A percentile compares a stretch with the other conserved stretches of the same genome.
Conservation (phyloP, 2,888 invertebrate species). For the Dynastes hyllus region DNA sequence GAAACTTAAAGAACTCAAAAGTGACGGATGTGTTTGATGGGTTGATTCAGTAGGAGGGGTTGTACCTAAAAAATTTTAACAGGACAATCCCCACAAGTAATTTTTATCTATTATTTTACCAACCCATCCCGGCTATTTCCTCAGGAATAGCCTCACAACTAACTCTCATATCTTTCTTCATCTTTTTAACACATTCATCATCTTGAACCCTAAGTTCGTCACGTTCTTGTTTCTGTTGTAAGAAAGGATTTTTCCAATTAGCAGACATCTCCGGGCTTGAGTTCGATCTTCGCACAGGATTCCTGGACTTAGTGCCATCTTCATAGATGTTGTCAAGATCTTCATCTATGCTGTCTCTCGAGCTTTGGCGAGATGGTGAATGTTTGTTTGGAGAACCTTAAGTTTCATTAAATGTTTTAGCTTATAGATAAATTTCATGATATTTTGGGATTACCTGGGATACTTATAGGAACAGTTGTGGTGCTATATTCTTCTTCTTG, state of each 20-base stretch:
- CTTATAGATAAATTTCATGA: too few species aligned
- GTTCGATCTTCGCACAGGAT: slow-evolving; percentile 91
- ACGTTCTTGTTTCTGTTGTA: slow-evolving; percentile 65
- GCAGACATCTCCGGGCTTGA: slow-evolving; percentile 95
- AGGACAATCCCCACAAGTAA: not conserved
- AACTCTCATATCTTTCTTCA: slow-evolving; percentile 87
- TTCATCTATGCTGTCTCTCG: slow-evolving; percentile 74
- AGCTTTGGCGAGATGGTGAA: slow-evolving; percentile 73
- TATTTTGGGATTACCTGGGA: slow-evolving; percentile 71
- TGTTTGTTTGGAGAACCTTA: slow-evolving; percentile 64
- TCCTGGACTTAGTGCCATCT: slow-evolving; percentile 76
- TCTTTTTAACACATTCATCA: slow-evolving; percentile 72
- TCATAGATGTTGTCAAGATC: slow-evolving; percentile 68
- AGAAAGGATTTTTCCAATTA: slow-evolving; percentile 85
- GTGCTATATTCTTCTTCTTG: slow-evolving; percentile 57
- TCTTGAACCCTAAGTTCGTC: slow-evolving; percentile 60
- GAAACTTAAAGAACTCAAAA: slow-evolving; percentile 72
- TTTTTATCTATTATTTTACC: not conserved
- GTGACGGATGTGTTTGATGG: slow-evolving; percentile 68
- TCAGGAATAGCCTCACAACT: slow-evolving; percentile 94
- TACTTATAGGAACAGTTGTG: slow-evolving; percentile 78
- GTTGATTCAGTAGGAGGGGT: slow-evolving; percentile 77
- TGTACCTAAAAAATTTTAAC: slow-evolving; percentile 68
- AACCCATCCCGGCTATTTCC: slow-evolving; percentile 79
- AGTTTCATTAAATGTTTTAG: not conserved